Conservation (phyloP, 1,140 invertebrate genomes). For the Philotrypesis tridentata region DNA sequence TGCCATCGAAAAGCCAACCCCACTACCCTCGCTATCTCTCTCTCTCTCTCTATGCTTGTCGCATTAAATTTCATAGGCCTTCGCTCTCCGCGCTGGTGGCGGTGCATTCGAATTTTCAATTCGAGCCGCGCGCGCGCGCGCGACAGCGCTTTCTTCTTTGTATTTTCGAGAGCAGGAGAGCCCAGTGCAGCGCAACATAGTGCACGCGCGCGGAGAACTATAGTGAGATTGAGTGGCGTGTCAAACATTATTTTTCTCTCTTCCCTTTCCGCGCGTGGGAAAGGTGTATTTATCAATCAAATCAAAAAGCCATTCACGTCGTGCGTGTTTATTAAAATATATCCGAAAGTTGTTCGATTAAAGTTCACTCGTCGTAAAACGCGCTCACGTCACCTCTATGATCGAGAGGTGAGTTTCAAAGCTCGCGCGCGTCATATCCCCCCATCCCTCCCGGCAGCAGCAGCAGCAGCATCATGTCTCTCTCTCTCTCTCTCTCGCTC, state of each 20-base stretch:
- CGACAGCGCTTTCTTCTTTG: too few species aligned
- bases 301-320: slow-evolving; percentile 28
- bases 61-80: slow-evolving; percentile 9
- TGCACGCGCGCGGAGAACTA: too few species aligned
- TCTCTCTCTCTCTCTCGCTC: not conserved
- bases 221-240: not conserved
- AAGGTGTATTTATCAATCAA: slow-evolving; percentile 35
- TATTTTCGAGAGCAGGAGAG: too few species aligned
- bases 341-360: slow-evolving; percentile 41
- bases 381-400: not conserved
- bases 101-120: slow-evolving; percentile 27
- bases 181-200: too few species aligned
- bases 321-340: slow-evolving; percentile 49
- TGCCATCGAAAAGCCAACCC: not conserved
- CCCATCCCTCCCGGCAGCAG: not conserved
- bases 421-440: not conserved
- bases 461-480: too few species aligned
- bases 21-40: not conserved
- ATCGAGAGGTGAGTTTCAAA: slow-evolving; percentile 18
- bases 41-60: not conserved
- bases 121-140: too few species aligned
- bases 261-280: not conserved
- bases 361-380: slow-evolving; percentile 24
- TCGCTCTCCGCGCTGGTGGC: not conserved
- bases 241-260: not conserved